Conservation (phyloP, 2,888 invertebrate species). For the Cybosia mesomella region DNA sequence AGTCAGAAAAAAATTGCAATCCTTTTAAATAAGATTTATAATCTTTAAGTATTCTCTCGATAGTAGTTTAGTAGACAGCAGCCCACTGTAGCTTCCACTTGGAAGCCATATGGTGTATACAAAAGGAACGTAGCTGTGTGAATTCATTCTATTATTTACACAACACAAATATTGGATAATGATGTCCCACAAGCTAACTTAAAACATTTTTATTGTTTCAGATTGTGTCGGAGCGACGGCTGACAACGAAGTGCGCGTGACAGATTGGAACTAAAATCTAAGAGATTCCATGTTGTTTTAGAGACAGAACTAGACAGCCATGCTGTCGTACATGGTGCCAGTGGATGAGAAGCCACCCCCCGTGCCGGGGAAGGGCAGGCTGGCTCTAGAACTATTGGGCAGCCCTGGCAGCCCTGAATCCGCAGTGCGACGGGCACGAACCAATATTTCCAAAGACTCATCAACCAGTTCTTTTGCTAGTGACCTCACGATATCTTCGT, state of each 20-base stretch:
- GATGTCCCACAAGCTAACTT: conserved; percentile 28
- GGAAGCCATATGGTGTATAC: neutral
- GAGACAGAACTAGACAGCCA: conserved; percentile 66
- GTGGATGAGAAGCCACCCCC: conserved; percentile 92
- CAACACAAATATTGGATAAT: conserved; percentile 11
- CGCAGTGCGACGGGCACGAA: conserved; percentile 65
- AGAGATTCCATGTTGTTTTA: conserved; percentile 43
- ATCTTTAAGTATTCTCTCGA: neutral
- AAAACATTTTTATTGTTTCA: conserved; percentile 57
- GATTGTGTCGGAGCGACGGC: conserved; percentile 61
- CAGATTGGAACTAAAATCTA: conserved; percentile 22
- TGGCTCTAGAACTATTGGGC: conserved; percentile 81
- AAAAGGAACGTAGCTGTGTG: neutral
- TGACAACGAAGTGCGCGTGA: conserved; percentile 27
- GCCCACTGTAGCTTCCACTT: neutral
- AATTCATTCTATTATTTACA: conserved; percentile 7
- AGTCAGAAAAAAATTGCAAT: no score
- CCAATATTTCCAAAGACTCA: conserved; percentile 88
- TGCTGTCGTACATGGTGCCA: conserved; percentile 94
- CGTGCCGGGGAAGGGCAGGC: conserved; percentile 83
- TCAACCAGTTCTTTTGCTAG: conserved; percentile 90
- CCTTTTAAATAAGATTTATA: neutral
- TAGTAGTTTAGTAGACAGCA: neutral
- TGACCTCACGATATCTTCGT: conserved; percentile 89
- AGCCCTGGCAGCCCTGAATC: conserved; percentile 77